Evolutionary conservation across 1,140 invertebrate species (phyloP).

Genomic region (Phthorimaea operculella): DNA sequence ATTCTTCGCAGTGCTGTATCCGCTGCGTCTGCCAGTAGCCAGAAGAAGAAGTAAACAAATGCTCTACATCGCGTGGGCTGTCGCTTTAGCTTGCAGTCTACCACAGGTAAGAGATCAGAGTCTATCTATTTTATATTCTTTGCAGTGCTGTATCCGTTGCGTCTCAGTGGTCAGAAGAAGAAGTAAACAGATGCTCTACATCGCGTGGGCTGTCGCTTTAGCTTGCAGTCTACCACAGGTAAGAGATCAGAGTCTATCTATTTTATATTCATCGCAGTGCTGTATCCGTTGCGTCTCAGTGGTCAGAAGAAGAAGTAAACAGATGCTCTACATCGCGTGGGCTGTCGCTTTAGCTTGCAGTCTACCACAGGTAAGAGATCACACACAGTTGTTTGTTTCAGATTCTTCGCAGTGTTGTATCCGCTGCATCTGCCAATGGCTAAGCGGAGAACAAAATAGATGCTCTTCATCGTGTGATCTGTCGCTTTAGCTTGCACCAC

Average conservation of each 20-base stretch:
- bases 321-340: constrained; percentile 82
- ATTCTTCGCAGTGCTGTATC: constrained; percentile 80
- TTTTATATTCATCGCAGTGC: constrained; percentile 74
- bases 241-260: constrained; percentile 9
- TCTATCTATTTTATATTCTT: constrained; percentile 69
- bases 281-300: constrained; percentile 79
- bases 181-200: constrained; percentile 77
- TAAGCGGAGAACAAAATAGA: constrained; percentile 74
- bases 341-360: constrained; percentile 75
- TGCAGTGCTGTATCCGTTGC: constrained; percentile 80
- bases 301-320: constrained; percentile 74
- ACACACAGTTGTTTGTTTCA: constrained; percentile 22
- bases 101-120: constrained; percentile 73
- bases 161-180: constrained; percentile 75
- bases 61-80: constrained; percentile 77
- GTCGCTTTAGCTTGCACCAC: constrained; percentile 76
- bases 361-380: constrained; percentile 75
- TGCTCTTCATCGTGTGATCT: constrained; percentile 79
- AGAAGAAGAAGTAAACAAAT: constrained; percentile 77
- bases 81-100: constrained; percentile 75
- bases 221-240: constrained; percentile 83
- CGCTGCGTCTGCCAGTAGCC: constrained; percentile 76
- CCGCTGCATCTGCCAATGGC: constrained; percentile 78
- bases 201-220: constrained; percentile 77
- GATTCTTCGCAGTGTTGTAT: constrained; percentile 78